Percentiles rank a stretch among this genome's conserved stretches.
Conservation (phyloP, 2,888 invertebrate genomes). For the Branchipolynoe longqiensis region DNA sequence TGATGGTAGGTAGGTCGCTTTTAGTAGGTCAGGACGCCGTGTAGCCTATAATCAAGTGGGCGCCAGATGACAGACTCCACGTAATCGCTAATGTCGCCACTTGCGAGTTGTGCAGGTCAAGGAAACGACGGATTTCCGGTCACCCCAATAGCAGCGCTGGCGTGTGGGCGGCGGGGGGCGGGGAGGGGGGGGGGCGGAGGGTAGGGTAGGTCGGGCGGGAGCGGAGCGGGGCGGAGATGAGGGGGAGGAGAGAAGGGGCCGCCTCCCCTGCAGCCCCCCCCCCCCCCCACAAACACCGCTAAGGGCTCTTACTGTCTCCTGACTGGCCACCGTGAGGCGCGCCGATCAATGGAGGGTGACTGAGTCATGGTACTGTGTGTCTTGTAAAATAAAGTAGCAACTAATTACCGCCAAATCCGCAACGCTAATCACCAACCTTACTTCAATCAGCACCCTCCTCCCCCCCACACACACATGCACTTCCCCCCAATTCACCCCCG, state of each 20-base stretch:
- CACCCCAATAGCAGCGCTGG: too few species aligned
- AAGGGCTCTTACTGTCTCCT: not conserved
- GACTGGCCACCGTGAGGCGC: not conserved
- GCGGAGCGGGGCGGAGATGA: too few species aligned
- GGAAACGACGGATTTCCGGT: not conserved
- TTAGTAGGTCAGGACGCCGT: not conserved
- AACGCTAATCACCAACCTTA: constrained; percentile 9
- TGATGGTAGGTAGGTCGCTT: not conserved
- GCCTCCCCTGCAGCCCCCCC: not conserved
- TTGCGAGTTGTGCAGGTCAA: constrained; percentile 9
- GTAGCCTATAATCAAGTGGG: not conserved
- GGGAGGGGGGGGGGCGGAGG: too few species aligned
- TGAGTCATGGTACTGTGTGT: constrained; percentile 13
- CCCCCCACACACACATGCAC: too few species aligned
- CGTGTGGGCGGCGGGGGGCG: too few species aligned
- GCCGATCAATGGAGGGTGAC: not conserved
- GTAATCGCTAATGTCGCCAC: constrained; percentile 9
- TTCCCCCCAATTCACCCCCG: not conserved
- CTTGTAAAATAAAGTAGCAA: constrained; percentile 31
- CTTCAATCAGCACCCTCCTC: too few species aligned
- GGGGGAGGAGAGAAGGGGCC: too few species aligned
- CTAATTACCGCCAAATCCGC: constrained; percentile 31
- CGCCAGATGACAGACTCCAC: constrained; percentile 9
- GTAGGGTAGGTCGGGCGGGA: too few species aligned
- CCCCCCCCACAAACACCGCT: not conserved